Evolutionary conservation across 2,797 vertebrate species (phyloP).

Genomic region (Girardinus metallicus): DNA sequence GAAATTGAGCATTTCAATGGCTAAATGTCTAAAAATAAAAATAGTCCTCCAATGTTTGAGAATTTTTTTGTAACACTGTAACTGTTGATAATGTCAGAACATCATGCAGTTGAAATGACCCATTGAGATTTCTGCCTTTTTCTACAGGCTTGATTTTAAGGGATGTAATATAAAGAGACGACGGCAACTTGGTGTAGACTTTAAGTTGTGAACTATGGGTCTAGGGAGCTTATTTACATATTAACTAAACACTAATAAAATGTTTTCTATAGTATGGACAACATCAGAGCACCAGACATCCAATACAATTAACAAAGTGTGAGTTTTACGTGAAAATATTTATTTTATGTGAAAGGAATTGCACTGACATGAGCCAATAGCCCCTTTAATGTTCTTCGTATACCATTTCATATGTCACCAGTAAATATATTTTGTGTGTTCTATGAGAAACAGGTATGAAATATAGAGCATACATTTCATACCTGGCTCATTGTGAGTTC

Average conservation of each 20-base stretch:
- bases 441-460: slow-evolving; percentile 16
- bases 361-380: slow-evolving; percentile 51
- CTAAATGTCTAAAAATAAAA: neutral
- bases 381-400: slow-evolving; percentile 63
- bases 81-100: slow-evolving; percentile 39
- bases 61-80: neutral
- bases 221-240: slow-evolving; percentile 74
- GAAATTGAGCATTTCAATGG: neutral
- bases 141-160: slow-evolving; percentile 69
- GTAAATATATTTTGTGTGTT: slow-evolving; percentile 45
- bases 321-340: slow-evolving; percentile 68
- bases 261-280: slow-evolving; percentile 69
- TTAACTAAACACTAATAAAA: slow-evolving; percentile 73
- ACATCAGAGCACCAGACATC: slow-evolving; percentile 62
- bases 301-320: slow-evolving; percentile 66
- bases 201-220: slow-evolving; percentile 74
- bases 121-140: slow-evolving; percentile 62
- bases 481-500: neutral
- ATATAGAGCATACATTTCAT: neutral
- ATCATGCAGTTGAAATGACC: slow-evolving; percentile 73
- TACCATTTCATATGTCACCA: slow-evolving; percentile 51
- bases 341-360: slow-evolving; percentile 55
- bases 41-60: neutral
- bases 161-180: slow-evolving; percentile 76
- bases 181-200: slow-evolving; percentile 70